These are phyloP conservation scores for Cheilosia vulpina DNA, from an alignment of 2,888 invertebrate species.

Conservation along the genomic window DNA sequence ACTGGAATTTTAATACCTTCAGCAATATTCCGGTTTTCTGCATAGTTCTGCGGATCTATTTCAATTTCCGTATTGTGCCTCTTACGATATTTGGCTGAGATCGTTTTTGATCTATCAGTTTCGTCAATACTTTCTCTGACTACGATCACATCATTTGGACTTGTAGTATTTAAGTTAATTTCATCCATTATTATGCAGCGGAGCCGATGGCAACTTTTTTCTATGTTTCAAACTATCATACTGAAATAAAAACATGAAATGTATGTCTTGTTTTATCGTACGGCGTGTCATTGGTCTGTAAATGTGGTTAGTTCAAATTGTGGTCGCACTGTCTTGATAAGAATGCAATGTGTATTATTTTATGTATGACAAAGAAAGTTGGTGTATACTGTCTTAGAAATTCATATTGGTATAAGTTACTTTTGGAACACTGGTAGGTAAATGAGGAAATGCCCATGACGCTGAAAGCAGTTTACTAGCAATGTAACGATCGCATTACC, in stretches of 20 bases:
- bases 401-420: neutral
- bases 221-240: neutral
- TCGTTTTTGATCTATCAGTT: conserved; percentile 1
- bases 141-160: neutral
- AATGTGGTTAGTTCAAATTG: no score
- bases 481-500: no score
- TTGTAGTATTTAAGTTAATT: neutral
- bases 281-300: no score
- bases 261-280: no score
- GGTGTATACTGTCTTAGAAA: neutral
- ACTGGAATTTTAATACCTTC: conserved; percentile 77
- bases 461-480: no score
- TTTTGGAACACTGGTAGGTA: no score
- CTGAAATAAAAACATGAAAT: conserved; percentile 2
- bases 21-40: conserved; percentile 81
- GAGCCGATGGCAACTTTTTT: neutral
- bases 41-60: conserved; percentile 76
- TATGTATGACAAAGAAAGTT: neutral
- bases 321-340: no score
- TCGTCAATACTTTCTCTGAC: neutral
- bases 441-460: no score
- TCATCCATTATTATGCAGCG: conserved; percentile 7
- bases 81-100: neutral
- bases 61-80: conserved; percentile 3
- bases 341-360: no score